Base-by-base conservation (phyloP, 2,797 vertebrate genomes). In the Myiotriccus ornatus region DNA sequence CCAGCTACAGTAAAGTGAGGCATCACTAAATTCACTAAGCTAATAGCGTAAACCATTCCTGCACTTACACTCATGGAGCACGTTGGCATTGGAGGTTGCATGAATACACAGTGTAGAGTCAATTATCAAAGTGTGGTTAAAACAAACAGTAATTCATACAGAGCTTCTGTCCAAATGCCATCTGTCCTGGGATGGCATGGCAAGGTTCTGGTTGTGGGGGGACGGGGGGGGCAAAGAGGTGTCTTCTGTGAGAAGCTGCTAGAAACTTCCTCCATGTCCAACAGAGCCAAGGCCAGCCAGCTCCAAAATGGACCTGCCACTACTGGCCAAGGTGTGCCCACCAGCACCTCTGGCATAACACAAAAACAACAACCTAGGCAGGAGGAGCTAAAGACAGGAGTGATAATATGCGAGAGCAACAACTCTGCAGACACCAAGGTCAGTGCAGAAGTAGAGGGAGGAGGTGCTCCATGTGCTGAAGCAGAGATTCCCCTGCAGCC, bases 231-330 rank as follows among this genome's bases (percentile, higher is more conserved):
- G 6, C 62, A 56, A 8, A 52, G 27, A 37, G 17, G 7, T 6
- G 15, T 18, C 3, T 34, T 57, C 53, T 47, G 34, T 27, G 14
- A 85, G 47, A n/a, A 70, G 44, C 41, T 74, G 17, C 35, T 39
- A 37, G 39, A 82, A 64, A 23, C n/a, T 41, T 44, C 6, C 12
- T 43, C 41, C 14, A 5, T 6, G 30, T 30, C 56, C 6, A 6
- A 27, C 1, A 46, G 22, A 49, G 46, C 6, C 55, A 27, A 9
- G 5, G 28, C 9, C 39, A 78, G 55, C 10, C 10, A 4, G 50
- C 13, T 60, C 7, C 23, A 41, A 46, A 67, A 49, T 0, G 3
- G 10, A 79, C 23, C 14, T 10, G 5, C 2, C 1, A 4, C 14
- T 8, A 4, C 14, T 8, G 10, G 20, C 23, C 50, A 55, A 78